Evolutionary conservation across 2,113 vertebrate genomes (phyloP), one percentile per base, ranked within the genome.

Genomic region (Xiphias gladius): DNA sequence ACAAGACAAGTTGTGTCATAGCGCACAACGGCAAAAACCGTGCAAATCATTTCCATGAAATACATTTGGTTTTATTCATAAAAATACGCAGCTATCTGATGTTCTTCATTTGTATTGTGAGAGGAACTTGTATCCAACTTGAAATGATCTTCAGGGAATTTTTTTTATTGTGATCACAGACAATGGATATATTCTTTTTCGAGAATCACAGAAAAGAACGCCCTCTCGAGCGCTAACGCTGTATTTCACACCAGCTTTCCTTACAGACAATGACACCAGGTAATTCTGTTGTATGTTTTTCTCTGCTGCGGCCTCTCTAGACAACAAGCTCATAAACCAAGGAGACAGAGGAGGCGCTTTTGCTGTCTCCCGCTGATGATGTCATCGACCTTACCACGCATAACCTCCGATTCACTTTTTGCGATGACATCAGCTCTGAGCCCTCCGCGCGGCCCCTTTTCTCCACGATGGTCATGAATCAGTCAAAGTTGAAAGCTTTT

Each of bases 401-500:
- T 54, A 48, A 80, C 81, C 80, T 69, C 66, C 0, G 48, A 2
- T 39, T 20, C 74, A 74, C 74, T 79, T 72, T 77, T 35, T 7
- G 26, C 37, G 10, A 78, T 92, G 84, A 91, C 89, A 92, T 91
- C 83, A 91, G 50, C 11, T 69, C 81, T 30, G 14, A 35, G 59
- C 63, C 59, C n/a, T 73, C 73, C 22, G 41, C 67, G 26, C n/a
- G 2, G 28, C 54, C 85, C 71, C 30, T 61, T 69, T 72, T 59
- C 71, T 58, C 54, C 20, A 7, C n/a, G 52, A 63, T 65, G 48
- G 80, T 65, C 76, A 20, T 90, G 82, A 93, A 93, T 95, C 91
- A 83, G 82, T 93, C 85, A 57, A 66, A 79, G 89, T 64, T 61
- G 70, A 79, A 73, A 72, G 81, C 85, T 88, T 89, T 43, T 92